Percentiles rank a stretch among this genome's conserved stretches.
Evolutionary conservation across 2,113 vertebrate species (phyloP).

Genomic region (Ondatra zibethicus): DNA sequence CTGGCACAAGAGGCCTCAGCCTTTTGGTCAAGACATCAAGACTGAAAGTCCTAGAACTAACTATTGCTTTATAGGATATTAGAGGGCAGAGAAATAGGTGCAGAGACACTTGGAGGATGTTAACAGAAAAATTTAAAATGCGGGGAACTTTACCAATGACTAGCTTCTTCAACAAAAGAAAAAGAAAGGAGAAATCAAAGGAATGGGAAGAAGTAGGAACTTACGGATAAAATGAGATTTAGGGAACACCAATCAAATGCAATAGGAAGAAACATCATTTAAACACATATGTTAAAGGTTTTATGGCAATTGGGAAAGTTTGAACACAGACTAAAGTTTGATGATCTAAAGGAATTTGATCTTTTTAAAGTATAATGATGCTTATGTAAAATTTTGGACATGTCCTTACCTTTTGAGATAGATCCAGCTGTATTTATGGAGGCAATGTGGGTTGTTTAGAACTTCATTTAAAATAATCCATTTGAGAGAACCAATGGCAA

Average conservation of each 20-base stretch:
- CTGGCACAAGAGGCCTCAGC: background rate
- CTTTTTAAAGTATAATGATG: conserved; percentile 25
- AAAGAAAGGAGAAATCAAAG: background rate
- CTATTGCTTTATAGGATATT: background rate
- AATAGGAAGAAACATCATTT: background rate
- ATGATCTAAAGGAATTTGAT: conserved; percentile 15
- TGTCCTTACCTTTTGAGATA: conserved; percentile 11
- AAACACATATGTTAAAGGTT: background rate
- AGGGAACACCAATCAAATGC: background rate
- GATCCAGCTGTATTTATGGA: conserved; percentile 42
- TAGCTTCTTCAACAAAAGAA: conserved; percentile 37
- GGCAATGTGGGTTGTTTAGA: background rate
- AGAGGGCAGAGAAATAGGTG: background rate
- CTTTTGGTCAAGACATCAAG: background rate
- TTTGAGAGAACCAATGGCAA: background rate
- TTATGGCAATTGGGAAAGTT: background rate
- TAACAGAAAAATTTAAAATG: background rate
- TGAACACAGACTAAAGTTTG: conserved; percentile 2
- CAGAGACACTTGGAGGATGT: background rate
- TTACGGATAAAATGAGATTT: background rate
- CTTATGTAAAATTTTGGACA: background rate
- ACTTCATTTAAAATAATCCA: conserved; percentile 35
- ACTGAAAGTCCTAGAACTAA: background rate
- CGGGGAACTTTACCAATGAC: background rate
- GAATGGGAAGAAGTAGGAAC: background rate